Base-by-base conservation (phyloP, 2,888 invertebrate genomes). In the Odontocerum albicorne region DNA sequence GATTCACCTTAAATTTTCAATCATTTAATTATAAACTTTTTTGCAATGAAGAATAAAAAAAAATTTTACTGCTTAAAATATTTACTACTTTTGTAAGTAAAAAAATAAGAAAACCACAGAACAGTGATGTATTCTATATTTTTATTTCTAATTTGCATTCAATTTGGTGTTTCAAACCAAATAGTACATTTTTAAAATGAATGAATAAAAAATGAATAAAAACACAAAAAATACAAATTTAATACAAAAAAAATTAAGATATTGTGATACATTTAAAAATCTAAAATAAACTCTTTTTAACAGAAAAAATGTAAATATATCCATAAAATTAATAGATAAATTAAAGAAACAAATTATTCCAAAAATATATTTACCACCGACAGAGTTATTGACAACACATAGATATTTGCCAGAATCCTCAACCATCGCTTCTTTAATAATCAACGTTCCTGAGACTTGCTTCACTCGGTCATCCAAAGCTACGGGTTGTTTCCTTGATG, bases 401-500 rank as follows among this genome's bases (percentile, higher is more conserved):
- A 92, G 75, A 70, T 96, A 97, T 74, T 92, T 92, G 66, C 96
- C 96, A 60, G 93, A 93, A 72, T 97, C 96, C 66, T 90, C 90
- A 35, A 94, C 92, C 65, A 88, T 86, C 10, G 94, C 93, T 68
- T 93, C 91, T 62, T 90, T 86, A 63, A 97, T 94, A 64, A 96
- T 92, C 64, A 97, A 78, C 59, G 96, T 96, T 54, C 96, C 96
- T 58, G 95, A 94, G 12, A 93, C 91, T 77, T 95, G 94, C 66
- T 92, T 90, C 15, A 94, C 89, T 65, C 95, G 83, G 60, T 94
- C 94, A 69, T 92, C 90, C 62, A 94, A 75, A 31, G 86, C 83
- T n/a, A 95, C 92, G n/a, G 90, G 89, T 70, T 91, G 90, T 69
- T 92, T 91, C 49, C 91, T 82, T 2, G 86, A 84, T 1, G 90